Evolutionary conservation across 2,113 vertebrate genomes (phyloP).

Genomic region (Astatotilapia flaviijosephi): DNA sequence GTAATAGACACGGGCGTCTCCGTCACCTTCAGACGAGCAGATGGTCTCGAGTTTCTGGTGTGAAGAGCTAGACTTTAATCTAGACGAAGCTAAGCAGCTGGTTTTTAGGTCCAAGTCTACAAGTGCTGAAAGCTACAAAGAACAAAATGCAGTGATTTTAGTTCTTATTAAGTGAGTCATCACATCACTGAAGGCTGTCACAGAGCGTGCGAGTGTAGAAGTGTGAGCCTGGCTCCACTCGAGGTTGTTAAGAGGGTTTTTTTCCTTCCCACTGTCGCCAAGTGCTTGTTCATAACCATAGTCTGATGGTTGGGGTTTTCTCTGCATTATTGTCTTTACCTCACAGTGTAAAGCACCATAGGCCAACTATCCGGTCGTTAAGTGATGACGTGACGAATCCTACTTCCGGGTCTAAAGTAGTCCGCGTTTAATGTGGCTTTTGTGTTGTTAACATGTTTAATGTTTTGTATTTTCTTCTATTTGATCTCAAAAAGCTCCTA

Average conservation of each 20-base stretch:
- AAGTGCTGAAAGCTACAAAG: neutral
- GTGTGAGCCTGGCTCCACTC: neutral
- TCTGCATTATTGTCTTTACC: neutral
- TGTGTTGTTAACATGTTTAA: too few species aligned
- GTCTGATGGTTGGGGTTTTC: neutral
- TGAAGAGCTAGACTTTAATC: neutral
- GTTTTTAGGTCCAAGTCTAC: rapidly evolving
- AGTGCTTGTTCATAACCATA: neutral
- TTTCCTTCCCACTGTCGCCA: neutral
- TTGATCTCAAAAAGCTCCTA: too few species aligned
- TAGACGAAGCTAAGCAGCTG: rapidly evolving
- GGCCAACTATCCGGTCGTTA: rapidly evolving
- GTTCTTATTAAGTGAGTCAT: neutral
- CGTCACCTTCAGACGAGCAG: neutral
- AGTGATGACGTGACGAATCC: rapidly evolving
- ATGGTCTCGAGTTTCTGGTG: neutral
- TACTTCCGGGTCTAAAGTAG: rapidly evolving
- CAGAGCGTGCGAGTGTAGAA: neutral
- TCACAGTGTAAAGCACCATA: neutral
- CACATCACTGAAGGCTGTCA: neutral
- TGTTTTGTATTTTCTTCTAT: too few species aligned
- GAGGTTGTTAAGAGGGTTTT: neutral
- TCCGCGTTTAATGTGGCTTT: too few species aligned
- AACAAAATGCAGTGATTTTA: neutral
- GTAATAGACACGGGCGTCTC: neutral